Conservation (phyloP, 2,113 vertebrate genomes). For the Pedionomus torquatus region DNA sequence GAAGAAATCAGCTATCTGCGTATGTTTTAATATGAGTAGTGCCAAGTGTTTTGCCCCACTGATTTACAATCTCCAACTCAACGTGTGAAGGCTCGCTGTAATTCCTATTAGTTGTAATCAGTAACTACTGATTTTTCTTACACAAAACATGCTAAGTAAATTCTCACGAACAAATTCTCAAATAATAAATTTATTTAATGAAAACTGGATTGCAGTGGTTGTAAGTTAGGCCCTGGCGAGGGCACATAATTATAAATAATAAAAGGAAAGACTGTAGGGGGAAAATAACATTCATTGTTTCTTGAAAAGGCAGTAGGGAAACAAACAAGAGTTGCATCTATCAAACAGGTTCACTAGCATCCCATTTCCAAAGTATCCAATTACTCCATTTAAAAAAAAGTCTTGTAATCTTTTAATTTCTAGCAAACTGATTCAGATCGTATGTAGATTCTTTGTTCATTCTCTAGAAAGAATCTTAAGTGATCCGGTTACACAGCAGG, state of each 20-base stretch:
- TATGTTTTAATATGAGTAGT: neutral
- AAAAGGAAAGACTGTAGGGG: neutral
- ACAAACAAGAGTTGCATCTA: neutral
- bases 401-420: neutral
- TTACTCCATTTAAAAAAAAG: neutral
- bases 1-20: neutral
- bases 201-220: neutral
- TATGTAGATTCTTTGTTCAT: neutral
- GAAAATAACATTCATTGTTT: neutral
- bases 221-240: neutral
- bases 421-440: neutral
- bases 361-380: neutral
- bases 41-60: neutral
- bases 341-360: neutral
- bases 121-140: neutral
- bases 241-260: neutral
- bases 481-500: neutral
- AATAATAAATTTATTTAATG: neutral
- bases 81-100: neutral
- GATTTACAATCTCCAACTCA: neutral
- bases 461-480: neutral
- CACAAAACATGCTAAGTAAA: neutral
- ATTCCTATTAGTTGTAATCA: neutral
- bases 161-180: neutral
- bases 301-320: neutral